A percentile compares a stretch with the other conserved stretches of the same genome.
Evolutionary conservation across 2,888 invertebrate genomes (phyloP).

Genomic region (Tetheella fluctuosa): DNA sequence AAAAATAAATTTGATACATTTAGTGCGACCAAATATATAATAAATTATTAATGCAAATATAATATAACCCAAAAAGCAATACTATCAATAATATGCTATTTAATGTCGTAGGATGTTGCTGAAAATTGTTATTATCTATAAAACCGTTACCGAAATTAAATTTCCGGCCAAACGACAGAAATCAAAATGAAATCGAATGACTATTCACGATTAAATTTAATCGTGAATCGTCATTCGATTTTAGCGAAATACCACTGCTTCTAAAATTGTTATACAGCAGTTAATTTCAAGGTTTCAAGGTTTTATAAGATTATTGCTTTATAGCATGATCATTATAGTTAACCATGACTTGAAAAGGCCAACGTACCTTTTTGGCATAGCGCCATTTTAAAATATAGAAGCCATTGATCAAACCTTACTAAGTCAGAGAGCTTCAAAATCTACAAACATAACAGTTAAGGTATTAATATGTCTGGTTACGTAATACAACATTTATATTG

Average conservation of each 20-base stretch:
- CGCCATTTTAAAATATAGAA: too few relatives aligned
- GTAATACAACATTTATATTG: too few relatives aligned
- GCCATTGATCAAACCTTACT: too few relatives aligned
- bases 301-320: slow-evolving; percentile 24
- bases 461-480: too few relatives aligned
- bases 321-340: slow-evolving; percentile 23
- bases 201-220: slow-evolving; percentile 1
- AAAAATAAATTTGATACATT: too few relatives aligned
- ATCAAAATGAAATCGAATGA: slow-evolving; percentile 9
- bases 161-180: background rate
- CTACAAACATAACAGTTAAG: too few relatives aligned
- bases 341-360: background rate
- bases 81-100: too few relatives aligned
- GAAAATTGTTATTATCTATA: background rate
- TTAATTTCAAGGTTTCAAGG: slow-evolving; percentile 5
- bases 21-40: too few relatives aligned
- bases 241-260: background rate
- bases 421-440: too few relatives aligned
- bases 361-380: too few relatives aligned
- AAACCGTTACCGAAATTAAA: background rate
- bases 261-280: slow-evolving; percentile 9
- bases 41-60: too few relatives aligned
- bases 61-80: too few relatives aligned
- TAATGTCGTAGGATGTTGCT: background rate
- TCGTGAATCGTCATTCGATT: slow-evolving; percentile 1